Conservation (phyloP, 2,888 invertebrate genomes). For the Melipona bicolor region DNA sequence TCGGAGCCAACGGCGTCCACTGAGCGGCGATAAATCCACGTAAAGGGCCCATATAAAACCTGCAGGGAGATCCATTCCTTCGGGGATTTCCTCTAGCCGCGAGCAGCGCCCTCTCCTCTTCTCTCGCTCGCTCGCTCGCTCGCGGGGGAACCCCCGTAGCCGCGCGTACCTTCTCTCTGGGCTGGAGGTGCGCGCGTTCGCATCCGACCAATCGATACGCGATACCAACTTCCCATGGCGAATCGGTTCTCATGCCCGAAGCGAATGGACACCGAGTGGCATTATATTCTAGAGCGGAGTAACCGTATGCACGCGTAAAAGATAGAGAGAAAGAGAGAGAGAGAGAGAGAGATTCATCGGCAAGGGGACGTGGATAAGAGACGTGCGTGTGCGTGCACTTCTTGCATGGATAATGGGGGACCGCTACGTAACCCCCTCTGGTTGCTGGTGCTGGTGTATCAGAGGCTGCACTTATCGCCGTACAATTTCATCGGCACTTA, state of each 20-base stretch:
- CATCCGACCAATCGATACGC: constrained; percentile 69
- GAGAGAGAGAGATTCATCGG: neutral
- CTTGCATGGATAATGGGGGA: constrained; percentile 46
- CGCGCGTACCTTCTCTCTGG: neutral
- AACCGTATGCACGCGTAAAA: constrained; percentile 4
- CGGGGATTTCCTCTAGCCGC: constrained; percentile 62
- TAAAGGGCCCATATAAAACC: constrained; percentile 73
- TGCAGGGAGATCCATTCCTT: constrained; percentile 68
- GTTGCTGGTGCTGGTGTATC: constrained; percentile 42
- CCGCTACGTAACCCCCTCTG: constrained; percentile 39
- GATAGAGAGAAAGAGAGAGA: neutral
- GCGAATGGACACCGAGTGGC: constrained; percentile 60
- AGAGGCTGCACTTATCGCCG: constrained; percentile 72
- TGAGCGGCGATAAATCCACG: constrained; percentile 68
- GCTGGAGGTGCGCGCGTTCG: neutral
- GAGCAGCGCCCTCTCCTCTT: constrained; percentile 34
- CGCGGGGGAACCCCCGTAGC: constrained; percentile 3
- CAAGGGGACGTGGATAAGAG: constrained; percentile 4
- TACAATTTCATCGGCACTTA: constrained; percentile 81
- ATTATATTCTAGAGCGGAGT: constrained; percentile 61
- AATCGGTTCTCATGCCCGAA: constrained; percentile 71
- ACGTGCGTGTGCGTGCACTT: constrained; percentile 33
- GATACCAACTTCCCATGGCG: constrained; percentile 72
- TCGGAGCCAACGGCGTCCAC: constrained; percentile 48
- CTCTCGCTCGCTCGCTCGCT: constrained; percentile 1